These are phyloP conservation scores for Hypselothyrea guttata DNA, from an alignment of 2,888 invertebrate genomes.

Conservation along the genomic window DNA sequence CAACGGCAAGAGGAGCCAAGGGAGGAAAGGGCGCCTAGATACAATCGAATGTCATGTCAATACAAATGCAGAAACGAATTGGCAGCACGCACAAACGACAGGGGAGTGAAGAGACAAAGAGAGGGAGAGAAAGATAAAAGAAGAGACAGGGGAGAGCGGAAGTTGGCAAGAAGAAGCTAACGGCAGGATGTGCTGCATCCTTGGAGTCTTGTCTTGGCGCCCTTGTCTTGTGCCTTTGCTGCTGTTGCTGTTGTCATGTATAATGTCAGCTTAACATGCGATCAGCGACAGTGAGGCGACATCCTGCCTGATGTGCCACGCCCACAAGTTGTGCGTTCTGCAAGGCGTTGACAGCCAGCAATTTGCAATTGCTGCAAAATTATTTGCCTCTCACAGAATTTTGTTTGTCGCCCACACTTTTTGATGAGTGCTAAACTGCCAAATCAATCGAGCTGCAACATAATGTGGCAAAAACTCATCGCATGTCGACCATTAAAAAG, in stretches of 20 bases:
- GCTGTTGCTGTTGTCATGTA: conserved; percentile 40
- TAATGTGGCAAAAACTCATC: conserved; percentile 48
- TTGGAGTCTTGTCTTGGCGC: background rate
- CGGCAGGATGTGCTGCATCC: conserved; percentile 40
- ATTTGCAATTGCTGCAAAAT: conserved; percentile 61
- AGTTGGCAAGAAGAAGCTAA: too few species aligned
- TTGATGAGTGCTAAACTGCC: conserved; percentile 58
- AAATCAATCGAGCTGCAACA: conserved; percentile 56
- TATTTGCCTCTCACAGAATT: conserved; percentile 46
- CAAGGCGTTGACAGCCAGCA: conserved; percentile 59
- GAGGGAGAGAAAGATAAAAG: background rate
- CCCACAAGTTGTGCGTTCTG: background rate
- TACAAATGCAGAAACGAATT: conserved; percentile 54
- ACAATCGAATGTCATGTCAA: conserved; percentile 49
- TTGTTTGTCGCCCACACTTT: conserved; percentile 37
- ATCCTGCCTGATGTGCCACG: conserved; percentile 17
- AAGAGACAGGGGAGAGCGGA: background rate
- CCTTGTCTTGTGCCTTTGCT: conserved; percentile 6
- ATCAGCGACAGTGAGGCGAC: conserved; percentile 61
- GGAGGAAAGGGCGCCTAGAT: conserved; percentile 19
- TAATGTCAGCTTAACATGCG: conserved; percentile 69
- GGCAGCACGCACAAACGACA: conserved; percentile 41
- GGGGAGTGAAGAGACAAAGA: conserved; percentile 11
- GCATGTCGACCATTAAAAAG: conserved; percentile 58
- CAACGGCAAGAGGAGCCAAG: conserved; percentile 47